phyloP scores from a whole-genome alignment of 2,113 vertebrate species.

The Heteronetta atricapilla region DNA sequence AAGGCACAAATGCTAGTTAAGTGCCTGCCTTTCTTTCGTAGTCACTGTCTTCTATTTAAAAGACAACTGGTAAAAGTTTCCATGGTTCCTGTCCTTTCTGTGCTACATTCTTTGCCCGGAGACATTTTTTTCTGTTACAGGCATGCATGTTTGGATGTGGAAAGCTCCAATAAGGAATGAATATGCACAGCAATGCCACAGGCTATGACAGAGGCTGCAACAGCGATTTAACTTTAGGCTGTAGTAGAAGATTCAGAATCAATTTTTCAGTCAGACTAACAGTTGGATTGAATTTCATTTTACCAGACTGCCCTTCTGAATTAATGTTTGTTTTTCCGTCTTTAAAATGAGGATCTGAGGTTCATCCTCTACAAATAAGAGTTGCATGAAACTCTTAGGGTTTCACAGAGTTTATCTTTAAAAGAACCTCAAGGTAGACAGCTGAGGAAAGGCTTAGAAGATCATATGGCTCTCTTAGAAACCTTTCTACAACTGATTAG shows the following conservation, averaged over 20 bases:
- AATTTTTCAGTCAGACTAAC: neutral
- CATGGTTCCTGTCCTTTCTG: neutral
- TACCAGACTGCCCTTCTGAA: neutral
- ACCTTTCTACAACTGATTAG: neutral
- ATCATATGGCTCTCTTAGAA: neutral
- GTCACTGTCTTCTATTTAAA: neutral
- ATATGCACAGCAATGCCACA: neutral
- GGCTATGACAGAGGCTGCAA: neutral
- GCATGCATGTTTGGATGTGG: neutral
- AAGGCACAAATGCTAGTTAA: accelerated
- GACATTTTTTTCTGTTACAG: neutral
- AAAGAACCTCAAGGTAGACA: neutral
- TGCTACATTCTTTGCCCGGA: neutral
- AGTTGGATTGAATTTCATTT: neutral
- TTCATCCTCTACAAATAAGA: neutral
- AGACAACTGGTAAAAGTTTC: neutral
- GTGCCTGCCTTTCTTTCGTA: neutral
- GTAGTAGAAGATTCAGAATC: neutral
- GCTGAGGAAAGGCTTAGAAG: neutral
- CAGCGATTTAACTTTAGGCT: neutral
- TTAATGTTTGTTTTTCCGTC: neutral
- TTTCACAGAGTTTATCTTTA: neutral
- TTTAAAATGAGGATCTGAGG: neutral
- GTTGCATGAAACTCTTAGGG: neutral
- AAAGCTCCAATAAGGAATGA: neutral